A percentile compares a stretch with the other conserved stretches of the same genome.
Conservation (phyloP, 1,140 invertebrate species). For the Bicyclus anynana region DNA sequence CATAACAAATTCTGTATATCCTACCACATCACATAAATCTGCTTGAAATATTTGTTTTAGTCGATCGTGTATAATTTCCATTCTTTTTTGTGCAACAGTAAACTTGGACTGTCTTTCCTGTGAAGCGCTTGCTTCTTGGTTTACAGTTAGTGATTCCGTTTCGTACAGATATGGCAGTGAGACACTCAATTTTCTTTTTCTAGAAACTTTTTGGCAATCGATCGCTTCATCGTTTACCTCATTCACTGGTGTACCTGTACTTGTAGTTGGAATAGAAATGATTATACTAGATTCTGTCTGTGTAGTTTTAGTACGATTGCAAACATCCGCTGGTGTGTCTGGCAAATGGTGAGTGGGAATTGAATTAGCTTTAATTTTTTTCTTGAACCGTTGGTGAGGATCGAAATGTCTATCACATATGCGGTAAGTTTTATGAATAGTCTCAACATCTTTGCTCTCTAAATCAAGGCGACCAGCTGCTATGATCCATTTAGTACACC, state of each 20-base stretch:
- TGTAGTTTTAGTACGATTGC: background rate
- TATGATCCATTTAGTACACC: background rate
- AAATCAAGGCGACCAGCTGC: background rate
- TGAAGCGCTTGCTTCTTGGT: background rate
- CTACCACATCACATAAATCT: background rate
- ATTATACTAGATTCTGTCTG: background rate
- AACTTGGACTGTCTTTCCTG: background rate
- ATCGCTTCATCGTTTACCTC: background rate
- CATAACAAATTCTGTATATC: background rate
- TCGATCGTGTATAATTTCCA: background rate
- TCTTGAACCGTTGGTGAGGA: background rate
- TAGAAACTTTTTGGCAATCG: background rate
- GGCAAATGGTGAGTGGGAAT: background rate
- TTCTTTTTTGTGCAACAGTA: background rate
- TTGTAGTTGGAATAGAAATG: background rate
- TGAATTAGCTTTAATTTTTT: background rate
- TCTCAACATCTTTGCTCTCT: background rate
- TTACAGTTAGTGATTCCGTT: background rate
- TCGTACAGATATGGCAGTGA: background rate
- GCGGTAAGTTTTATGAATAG: background rate
- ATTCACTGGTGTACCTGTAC: background rate
- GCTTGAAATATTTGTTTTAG: background rate
- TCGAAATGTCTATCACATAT: background rate
- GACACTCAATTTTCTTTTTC: background rate
- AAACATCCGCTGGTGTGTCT: background rate